Evolutionary conservation across 2,888 invertebrate genomes (phyloP).

Genomic region (Sphinx pinastri): DNA sequence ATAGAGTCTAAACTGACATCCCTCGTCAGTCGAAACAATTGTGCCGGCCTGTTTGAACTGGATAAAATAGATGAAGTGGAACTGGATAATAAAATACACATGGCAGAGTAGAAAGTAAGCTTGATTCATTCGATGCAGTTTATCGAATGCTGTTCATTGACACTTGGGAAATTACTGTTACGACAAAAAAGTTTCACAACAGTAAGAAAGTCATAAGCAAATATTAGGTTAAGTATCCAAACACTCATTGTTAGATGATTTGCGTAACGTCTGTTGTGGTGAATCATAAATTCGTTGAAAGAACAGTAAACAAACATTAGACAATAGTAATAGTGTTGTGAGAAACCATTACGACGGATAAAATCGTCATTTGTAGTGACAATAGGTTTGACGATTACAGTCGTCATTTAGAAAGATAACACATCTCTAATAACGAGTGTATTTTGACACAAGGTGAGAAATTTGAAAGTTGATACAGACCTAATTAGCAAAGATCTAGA

Average conservation of each 20-base stretch:
- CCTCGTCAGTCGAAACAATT: too few relatives aligned
- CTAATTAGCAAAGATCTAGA: background rate
- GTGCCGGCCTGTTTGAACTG: too few relatives aligned
- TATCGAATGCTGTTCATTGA: too few relatives aligned
- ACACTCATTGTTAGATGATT: background rate
- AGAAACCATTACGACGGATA: slow-evolving; percentile 17
- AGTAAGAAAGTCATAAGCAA: too few relatives aligned
- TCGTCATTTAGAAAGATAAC: background rate
- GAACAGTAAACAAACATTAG: background rate
- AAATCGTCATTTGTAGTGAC: slow-evolving; percentile 15
- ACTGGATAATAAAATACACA: background rate
- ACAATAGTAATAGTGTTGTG: slow-evolving; percentile 4
- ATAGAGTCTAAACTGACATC: too few relatives aligned
- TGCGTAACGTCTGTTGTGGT: background rate
- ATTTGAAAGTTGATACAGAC: background rate
- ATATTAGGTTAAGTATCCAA: too few relatives aligned
- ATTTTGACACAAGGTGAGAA: background rate
- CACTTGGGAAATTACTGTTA: too few relatives aligned
- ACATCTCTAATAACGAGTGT: background rate
- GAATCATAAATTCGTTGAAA: background rate
- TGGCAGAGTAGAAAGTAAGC: too few relatives aligned
- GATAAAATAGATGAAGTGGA: too few relatives aligned
- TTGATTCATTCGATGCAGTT: too few relatives aligned
- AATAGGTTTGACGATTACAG: background rate
- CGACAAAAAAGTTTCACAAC: too few relatives aligned